These are phyloP conservation scores for Diploptera punctata DNA, from an alignment of 2,888 invertebrate genomes.

Conservation along the genomic window DNA sequence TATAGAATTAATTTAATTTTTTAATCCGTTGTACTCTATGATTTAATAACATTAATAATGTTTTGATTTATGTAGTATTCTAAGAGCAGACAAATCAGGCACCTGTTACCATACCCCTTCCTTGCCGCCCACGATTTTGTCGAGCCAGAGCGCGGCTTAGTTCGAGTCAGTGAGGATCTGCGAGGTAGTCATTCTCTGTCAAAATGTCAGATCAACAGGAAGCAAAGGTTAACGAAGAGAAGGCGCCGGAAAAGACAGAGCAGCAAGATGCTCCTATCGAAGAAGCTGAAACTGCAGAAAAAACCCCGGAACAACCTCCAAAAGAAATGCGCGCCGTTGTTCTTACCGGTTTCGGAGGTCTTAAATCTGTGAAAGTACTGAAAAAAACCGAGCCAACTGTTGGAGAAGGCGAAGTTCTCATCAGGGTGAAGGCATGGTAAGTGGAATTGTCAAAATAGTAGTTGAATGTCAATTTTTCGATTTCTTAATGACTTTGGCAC, in stretches of 20 bases:
- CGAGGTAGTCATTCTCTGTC: background rate
- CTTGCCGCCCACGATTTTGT: background rate
- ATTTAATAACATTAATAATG: too few species aligned
- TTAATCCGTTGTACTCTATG: too few species aligned
- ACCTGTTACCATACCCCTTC: slow-evolving; percentile 1
- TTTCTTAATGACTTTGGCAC: too few species aligned
- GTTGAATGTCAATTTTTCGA: too few species aligned
- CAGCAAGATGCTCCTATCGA: slow-evolving; percentile 59
- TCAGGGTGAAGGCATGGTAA: slow-evolving; percentile 87
- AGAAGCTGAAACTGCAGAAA: slow-evolving; percentile 50
- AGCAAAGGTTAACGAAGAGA: slow-evolving; percentile 48
- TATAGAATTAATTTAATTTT: too few species aligned
- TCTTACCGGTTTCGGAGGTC: slow-evolving; percentile 84
- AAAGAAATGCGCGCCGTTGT: slow-evolving; percentile 88
- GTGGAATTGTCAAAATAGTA: too few species aligned
- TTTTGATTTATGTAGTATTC: too few species aligned
- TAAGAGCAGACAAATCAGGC: too few species aligned
- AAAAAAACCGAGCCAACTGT: slow-evolving; percentile 78
- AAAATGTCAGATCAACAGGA: slow-evolving; percentile 43
- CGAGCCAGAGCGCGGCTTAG: background rate
- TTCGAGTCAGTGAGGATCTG: background rate
- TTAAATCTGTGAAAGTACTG: slow-evolving; percentile 83
- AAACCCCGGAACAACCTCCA: slow-evolving; percentile 62
- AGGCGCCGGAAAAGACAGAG: slow-evolving; percentile 63
- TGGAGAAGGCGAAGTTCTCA: slow-evolving; percentile 77